Evolutionary conservation across 2,797 vertebrate species (phyloP), one percentile per base, ranked within the genome.

Genomic region (Tinamus major): DNA sequence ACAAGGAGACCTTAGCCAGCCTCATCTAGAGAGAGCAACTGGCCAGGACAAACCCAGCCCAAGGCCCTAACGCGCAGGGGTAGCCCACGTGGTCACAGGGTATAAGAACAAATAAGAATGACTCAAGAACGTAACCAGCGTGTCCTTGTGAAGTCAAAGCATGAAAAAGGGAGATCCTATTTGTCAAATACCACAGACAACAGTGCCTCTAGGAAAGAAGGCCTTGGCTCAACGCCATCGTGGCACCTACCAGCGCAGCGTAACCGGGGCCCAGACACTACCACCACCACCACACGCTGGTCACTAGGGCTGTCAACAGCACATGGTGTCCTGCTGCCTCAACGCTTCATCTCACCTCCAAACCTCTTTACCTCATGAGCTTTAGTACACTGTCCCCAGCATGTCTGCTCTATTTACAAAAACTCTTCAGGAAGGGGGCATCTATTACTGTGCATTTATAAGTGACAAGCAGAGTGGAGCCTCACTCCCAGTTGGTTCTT

Each of bases 221-320:
- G 21, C 75, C 35, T 35, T 35, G 31, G n/a, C 68, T 63, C 83
- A 44, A 64, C 26, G n/a, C 4, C 79, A 27, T 9, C 19, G 8
- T 6, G 53, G 27, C 17, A 78, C 56, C 44, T 37, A 11, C 10
- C 49, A 18, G 72, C 56, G 37, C 3, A 15, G 8, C 21, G 78
- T 29, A 16, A 26, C 2, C 0, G 55, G 39, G 69, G 18, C 0
- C 2, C 10, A 67, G 39, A 46, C 23, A 7, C 23, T 67, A 26
- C 37, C 71, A 51, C 33, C 41, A 26, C 48, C 26, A n/a, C 0
- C 29, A 61, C 4, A 58, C 20, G 8, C 23, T 56, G 20, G 29
- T 37, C 49, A 62, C 35, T 16, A 56, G 20, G 17, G 7, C 29
- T 56, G 27, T 17, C 69, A 46, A 49, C 23, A 79, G 18, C 61